Conservation (phyloP, 2,113 vertebrate species). For the Aspidoscelis tigris region DNA sequence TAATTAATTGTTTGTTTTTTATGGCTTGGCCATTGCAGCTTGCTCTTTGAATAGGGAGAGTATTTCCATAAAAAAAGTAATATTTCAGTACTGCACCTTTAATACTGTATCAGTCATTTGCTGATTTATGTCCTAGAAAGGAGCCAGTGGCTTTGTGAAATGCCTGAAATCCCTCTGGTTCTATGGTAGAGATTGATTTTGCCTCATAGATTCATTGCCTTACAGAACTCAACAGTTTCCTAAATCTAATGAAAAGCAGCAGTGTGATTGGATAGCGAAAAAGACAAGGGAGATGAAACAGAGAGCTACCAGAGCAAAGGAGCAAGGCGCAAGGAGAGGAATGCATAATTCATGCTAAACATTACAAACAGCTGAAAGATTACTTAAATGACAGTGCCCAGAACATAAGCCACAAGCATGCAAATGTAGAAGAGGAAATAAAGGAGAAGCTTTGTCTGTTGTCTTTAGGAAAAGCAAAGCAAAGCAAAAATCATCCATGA, state of each 20-base stretch:
- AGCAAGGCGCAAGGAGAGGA: neutral
- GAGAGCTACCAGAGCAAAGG: neutral
- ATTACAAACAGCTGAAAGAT: slow-evolving; percentile 5
- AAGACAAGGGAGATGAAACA: neutral
- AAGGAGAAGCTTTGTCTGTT: neutral
- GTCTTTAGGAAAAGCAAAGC: neutral
- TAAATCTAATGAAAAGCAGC: slow-evolving; percentile 18
- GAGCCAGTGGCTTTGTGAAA: neutral
- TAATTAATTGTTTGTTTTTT: neutral
- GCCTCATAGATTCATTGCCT: neutral
- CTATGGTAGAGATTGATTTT: neutral
- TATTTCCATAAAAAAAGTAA: neutral
- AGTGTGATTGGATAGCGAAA: neutral
- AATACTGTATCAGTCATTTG: neutral
- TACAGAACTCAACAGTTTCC: neutral
- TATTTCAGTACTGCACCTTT: neutral
- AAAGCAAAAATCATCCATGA: neutral
- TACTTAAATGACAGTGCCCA: neutral
- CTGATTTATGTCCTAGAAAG: neutral
- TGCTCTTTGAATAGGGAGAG: neutral
- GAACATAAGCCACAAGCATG: neutral
- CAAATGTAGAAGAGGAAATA: neutral
- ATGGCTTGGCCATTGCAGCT: neutral
- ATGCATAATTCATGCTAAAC: neutral
- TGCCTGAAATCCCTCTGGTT: neutral